These are phyloP conservation scores for Subanguina moxae DNA, from an alignment of 1,140 invertebrate genomes.

Conservation along the genomic window DNA sequence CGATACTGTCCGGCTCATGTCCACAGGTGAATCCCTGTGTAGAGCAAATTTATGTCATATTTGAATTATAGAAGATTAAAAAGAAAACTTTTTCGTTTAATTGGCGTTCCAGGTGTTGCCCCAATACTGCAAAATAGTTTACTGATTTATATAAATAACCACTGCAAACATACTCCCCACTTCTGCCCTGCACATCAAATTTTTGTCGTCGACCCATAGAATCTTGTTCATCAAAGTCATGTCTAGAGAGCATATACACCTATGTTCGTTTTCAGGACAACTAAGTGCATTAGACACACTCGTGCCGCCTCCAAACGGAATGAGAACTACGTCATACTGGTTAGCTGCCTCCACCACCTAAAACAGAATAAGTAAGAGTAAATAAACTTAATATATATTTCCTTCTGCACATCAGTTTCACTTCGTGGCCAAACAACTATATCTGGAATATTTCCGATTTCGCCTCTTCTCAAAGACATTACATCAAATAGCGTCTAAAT, in stretches of 20 bases:
- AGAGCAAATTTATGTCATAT: neutral
- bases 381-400: constrained; percentile 14
- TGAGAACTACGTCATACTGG: constrained; percentile 74
- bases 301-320: constrained; percentile 91
- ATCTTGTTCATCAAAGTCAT: constrained; percentile 88
- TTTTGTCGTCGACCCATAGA: constrained; percentile 86
- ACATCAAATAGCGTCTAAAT: constrained; percentile 78
- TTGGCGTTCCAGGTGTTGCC: constrained; percentile 70
- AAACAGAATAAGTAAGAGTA: neutral
- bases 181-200: constrained; percentile 71
- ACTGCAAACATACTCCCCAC: constrained; percentile 22
- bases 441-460: constrained; percentile 81
- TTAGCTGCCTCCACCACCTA: constrained; percentile 75
- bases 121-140: constrained; percentile 69
- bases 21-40: constrained; percentile 62
- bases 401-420: constrained; percentile 33
- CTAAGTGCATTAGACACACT: constrained; percentile 84
- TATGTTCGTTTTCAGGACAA: constrained; percentile 74
- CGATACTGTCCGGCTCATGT: constrained; percentile 97
- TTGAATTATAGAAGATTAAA: constrained; percentile 15
- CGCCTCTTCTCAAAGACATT: constrained; percentile 70
- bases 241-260: constrained; percentile 84
- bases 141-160: neutral
- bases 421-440: constrained; percentile 79
- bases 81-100: constrained; percentile 21